Evolutionary conservation across 2,888 invertebrate species (phyloP).

Genomic region (Drosophila mayaguana): DNA sequence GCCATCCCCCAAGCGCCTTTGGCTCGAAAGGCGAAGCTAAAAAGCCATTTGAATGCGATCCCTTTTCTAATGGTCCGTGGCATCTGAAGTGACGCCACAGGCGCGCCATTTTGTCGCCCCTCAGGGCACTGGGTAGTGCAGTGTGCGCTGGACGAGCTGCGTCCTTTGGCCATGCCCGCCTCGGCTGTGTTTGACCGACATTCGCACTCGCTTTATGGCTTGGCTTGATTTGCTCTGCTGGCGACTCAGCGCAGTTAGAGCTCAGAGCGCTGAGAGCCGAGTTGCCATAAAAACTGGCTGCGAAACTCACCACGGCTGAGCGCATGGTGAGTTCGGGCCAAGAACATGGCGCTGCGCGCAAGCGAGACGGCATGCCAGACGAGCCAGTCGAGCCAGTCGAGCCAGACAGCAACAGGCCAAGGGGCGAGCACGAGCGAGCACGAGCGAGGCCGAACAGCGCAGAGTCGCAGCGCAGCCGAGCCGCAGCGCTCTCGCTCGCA

Average conservation of each 20-base stretch:
- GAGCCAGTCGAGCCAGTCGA: not conserved
- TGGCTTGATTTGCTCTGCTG: not conserved
- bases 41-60: conserved; percentile 11
- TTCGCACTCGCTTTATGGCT: conserved; percentile 25
- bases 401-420: conserved; percentile 11
- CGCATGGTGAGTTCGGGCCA: conserved; percentile 42
- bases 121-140: conserved; percentile 17
- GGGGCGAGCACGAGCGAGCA: not conserved
- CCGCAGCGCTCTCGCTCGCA: conserved; percentile 33
- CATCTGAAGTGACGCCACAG: conserved; percentile 9
- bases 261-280: not conserved
- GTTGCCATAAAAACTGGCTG: conserved; percentile 61
- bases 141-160: conserved; percentile 16
- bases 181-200: conserved; percentile 45
- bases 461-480: conserved; percentile 7
- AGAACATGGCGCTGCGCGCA: conserved; percentile 61
- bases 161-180: conserved; percentile 19
- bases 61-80: conserved; percentile 6
- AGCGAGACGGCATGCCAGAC: conserved; percentile 43
- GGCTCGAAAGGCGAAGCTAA: not conserved
- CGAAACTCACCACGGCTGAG: conserved; percentile 56
- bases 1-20: not conserved
- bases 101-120: conserved; percentile 46
- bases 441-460: conserved; percentile 7
- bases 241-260: not conserved